Conservation (phyloP, 2,888 invertebrate genomes). For the Elysia crispata region DNA sequence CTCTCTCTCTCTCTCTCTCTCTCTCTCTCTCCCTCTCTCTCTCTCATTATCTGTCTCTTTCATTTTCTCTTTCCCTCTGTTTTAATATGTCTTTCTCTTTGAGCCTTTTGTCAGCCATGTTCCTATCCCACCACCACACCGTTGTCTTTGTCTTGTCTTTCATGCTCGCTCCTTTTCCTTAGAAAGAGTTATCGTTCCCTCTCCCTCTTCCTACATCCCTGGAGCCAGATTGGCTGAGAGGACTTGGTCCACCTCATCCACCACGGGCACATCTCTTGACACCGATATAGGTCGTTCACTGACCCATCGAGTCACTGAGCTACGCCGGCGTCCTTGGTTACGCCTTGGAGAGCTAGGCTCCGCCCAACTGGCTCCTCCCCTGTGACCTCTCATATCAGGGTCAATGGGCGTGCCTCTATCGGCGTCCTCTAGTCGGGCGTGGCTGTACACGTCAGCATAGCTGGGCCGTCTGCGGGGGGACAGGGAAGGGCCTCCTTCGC, state of each 20-base stretch:
- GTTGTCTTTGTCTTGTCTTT: no score
- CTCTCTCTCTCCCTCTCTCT: no score
- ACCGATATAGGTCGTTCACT: not conserved
- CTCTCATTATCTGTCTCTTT: no score
- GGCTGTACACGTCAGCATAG: conserved; percentile 23
- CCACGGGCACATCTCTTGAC: not conserved
- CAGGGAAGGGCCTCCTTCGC: not conserved
- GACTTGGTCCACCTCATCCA: conserved; percentile 40
- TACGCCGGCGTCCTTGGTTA: conserved; percentile 12
- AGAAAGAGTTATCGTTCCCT: no score
- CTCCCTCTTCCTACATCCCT: no score
- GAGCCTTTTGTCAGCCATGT: no score
- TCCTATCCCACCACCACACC: no score
- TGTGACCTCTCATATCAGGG: no score
- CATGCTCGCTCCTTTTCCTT: no score
- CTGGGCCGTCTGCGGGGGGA: conserved; percentile 5
- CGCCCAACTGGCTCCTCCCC: not conserved
- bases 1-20: no score
- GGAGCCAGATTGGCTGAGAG: conserved; percentile 27
- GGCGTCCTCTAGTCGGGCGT: not conserved
- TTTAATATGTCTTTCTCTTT: no score
- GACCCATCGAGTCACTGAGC: conserved; percentile 24
- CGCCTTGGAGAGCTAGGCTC: conserved; percentile 5
- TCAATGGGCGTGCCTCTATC: not conserved
- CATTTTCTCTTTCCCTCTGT: no score